Conservation (phyloP, 2,888 invertebrate genomes). For the Hydraecia micacea region DNA sequence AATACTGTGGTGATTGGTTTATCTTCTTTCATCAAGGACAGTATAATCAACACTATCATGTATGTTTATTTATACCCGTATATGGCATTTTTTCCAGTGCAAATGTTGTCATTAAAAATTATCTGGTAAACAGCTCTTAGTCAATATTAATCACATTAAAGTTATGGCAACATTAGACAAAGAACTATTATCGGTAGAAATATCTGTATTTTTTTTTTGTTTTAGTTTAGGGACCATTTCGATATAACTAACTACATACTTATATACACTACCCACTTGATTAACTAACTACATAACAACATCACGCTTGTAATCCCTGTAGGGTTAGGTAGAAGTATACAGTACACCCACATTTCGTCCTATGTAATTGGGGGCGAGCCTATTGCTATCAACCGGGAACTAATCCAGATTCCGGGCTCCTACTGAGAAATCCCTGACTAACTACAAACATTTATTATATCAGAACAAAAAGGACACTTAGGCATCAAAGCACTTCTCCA, state of each 20-base stretch:
- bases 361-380: not conserved
- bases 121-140: not conserved
- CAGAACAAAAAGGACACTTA: not conserved
- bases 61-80: not conserved
- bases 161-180: not conserved
- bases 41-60: not conserved
- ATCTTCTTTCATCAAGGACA: conserved; percentile 4
- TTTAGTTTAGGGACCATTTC: not conserved
- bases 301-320: not conserved
- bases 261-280: not conserved
- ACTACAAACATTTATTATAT: not conserved
- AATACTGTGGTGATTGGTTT: conserved; percentile 1
- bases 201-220: not conserved
- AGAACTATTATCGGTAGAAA: not conserved
- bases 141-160: not conserved
- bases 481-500: not conserved
- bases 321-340: not conserved
- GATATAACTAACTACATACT: not conserved
- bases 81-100: not conserved
- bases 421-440: not conserved
- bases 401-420: not conserved
- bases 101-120: not conserved
- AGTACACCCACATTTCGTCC: not conserved
- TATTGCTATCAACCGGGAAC: not conserved
- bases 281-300: not conserved